phyloP scores from a whole-genome alignment of 2,888 invertebrate genomes.

The Apodemia mormo region DNA sequence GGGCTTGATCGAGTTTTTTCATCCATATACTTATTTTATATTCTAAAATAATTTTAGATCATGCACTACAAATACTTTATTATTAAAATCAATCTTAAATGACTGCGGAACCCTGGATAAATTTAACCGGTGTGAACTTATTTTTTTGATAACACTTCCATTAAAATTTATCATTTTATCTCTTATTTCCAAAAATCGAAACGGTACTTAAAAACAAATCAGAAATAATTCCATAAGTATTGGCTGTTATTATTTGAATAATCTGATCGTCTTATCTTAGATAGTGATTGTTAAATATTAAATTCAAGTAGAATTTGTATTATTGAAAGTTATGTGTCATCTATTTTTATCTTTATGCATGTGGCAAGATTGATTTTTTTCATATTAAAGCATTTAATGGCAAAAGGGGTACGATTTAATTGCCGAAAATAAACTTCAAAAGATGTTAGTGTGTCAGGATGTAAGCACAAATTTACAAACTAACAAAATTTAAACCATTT shows the following conservation, averaged over 20 bases:
- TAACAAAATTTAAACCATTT: too few relatives aligned
- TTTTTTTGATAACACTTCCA: neutral
- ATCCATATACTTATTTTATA: too few relatives aligned
- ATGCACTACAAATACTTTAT: too few relatives aligned
- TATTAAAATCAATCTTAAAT: too few relatives aligned
- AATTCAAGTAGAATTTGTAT: neutral
- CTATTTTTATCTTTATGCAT: neutral
- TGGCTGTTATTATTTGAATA: neutral
- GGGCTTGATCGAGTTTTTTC: too few relatives aligned
- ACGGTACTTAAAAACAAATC: conserved; percentile 4
- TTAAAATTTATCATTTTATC: neutral
- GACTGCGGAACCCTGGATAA: neutral
- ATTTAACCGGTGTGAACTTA: neutral
- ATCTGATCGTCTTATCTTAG: neutral
- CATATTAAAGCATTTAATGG: too few relatives aligned
- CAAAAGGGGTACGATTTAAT: too few relatives aligned
- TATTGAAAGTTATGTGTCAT: neutral
- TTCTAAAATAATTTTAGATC: too few relatives aligned
- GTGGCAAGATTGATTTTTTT: too few relatives aligned
- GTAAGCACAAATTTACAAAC: too few relatives aligned
- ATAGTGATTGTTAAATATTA: neutral
- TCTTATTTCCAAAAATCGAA: conserved; percentile 3
- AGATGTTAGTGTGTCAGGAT: too few relatives aligned
- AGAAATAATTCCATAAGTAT: neutral
- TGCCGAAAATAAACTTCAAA: too few relatives aligned